Conservation (phyloP, 35 echinoderm and acorn worm genomes). For the Apostichopus parvimensis region DNA sequence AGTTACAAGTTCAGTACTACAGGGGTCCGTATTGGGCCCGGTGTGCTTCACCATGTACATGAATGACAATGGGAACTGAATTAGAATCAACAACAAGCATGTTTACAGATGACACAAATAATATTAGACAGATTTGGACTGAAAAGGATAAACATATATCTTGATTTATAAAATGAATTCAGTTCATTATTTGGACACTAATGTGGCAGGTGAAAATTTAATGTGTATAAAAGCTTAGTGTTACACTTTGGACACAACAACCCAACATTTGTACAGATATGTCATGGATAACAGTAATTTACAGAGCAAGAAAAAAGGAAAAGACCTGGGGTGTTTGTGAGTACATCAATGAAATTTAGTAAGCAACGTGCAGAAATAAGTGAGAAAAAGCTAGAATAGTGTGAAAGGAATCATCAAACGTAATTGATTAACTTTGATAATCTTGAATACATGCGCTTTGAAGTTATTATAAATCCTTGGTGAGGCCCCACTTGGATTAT, state of each 20-base stretch:
- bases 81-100: neutral
- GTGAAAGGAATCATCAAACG: neutral
- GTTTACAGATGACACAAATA: neutral
- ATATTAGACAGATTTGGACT: neutral
- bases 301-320: neutral
- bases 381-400: neutral
- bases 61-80: neutral
- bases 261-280: neutral
- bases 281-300: neutral
- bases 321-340: neutral
- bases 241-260: neutral
- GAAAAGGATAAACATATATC: neutral
- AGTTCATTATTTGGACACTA: neutral
- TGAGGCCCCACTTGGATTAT: neutral
- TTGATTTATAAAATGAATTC: neutral
- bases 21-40: neutral
- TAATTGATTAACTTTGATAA: neutral
- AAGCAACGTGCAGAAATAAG: neutral
- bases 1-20: neutral
- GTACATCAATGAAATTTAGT: neutral
- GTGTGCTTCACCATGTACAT: conserved; percentile 4
- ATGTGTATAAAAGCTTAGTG: neutral
- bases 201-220: neutral
- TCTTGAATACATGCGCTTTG: neutral
- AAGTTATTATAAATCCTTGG: neutral